Conservation (phyloP, 2,888 invertebrate species). For the Patella depressa region DNA sequence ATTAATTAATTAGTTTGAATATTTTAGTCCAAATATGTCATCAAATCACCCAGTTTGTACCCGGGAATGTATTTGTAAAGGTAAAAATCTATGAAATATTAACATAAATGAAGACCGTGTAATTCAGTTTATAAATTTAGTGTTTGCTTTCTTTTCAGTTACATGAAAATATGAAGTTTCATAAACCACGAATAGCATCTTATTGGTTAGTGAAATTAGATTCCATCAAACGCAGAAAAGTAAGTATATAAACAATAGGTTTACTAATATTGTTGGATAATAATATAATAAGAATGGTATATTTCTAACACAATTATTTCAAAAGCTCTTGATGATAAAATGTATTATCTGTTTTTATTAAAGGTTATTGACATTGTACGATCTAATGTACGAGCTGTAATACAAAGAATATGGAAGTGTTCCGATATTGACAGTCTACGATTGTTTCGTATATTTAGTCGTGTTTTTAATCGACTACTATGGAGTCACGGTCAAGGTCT, state of each 20-base stretch:
- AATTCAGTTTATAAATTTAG: too few species aligned
- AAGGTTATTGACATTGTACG: conserved; percentile 70
- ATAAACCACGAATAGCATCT: conserved; percentile 70
- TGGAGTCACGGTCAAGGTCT: conserved; percentile 71
- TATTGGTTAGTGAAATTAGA: conserved; percentile 71
- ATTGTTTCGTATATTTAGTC: conserved; percentile 66
- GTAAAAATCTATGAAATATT: too few species aligned
- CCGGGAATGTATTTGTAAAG: too few species aligned
- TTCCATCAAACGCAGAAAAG: conserved; percentile 69
- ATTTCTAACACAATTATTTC: too few species aligned
- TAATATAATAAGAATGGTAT: too few species aligned
- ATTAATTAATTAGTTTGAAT: too few species aligned
- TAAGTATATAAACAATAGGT: conserved; percentile 27
- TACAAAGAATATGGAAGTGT: conserved; percentile 65
- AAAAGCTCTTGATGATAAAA: too few species aligned
- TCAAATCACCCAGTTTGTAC: too few species aligned
- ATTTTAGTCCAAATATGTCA: too few species aligned
- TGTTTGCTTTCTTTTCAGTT: conserved; percentile 49
- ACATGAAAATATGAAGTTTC: conserved; percentile 70
- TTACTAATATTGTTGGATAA: too few species aligned
- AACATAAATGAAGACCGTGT: too few species aligned
- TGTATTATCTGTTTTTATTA: conserved; percentile 8
- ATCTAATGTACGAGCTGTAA: conserved; percentile 67
- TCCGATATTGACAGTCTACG: conserved; percentile 64
- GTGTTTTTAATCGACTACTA: conserved; percentile 69